Base-by-base conservation (phyloP, 2,888 invertebrate genomes). In the Stenolophus ochropezus region DNA sequence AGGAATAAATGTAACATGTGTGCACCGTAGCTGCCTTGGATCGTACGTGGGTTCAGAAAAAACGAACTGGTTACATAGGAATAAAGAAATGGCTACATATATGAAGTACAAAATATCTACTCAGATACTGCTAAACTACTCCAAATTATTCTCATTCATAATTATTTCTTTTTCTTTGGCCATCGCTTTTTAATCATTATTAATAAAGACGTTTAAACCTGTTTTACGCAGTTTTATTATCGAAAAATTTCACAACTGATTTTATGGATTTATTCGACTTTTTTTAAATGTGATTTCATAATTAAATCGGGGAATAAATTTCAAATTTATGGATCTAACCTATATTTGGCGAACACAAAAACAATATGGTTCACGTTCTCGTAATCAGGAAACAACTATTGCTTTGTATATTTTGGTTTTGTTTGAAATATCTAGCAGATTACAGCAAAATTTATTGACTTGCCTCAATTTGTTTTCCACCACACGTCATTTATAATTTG, bases 11-110 rank as follows among this genome's bases (percentile, higher is more conserved):
- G 82, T 83, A 83, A 85, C 86, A 86, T 86, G 85, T 86, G 85
- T 85, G 84, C 8, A 65, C 42, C 47, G 49, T 21, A 71, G 83
- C 74, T 84, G 84, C 84, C 84, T 84, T 85, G 84, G 85, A 84
- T 82, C 81, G 82, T 83, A 85, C 85, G 85, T 85, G 85, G 86
- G 85, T 84, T 83, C 81, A 73, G 81, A 84, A 82, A 83, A 82
- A 84, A 83, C 83, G 85, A 85, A 86, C 86, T 85, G 85, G 86
- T 86, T 84, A 84, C 83, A 83, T 84, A 84, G 82, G 83, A 84
- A 77, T 77, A 77, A 77, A 77, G 77, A 77, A 77, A 77, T 77
- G 61, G 27, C 65, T 77, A 61, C 77, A 77, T 65, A 65, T 77
- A 61, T 73, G 47, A 73, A 73, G 23, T 73, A 73, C 73, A 73